These are phyloP conservation scores for Parauchenoglanis ngamensis DNA, from an alignment of 2,797 vertebrate species.

Conservation along the genomic window DNA sequence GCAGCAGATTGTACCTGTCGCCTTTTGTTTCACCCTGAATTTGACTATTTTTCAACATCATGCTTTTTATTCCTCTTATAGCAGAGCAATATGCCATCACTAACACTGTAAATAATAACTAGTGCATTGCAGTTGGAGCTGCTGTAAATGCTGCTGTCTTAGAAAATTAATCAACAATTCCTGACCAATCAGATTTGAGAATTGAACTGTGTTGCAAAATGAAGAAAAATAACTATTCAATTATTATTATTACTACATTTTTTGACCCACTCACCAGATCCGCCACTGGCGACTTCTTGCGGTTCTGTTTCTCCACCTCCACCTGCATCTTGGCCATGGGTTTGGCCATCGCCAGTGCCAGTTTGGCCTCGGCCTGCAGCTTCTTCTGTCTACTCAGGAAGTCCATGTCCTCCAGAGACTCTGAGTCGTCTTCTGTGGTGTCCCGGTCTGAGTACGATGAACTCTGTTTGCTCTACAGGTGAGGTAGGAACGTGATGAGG, in stretches of 20 bases:
- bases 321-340: conserved; percentile 99
- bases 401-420: conserved; percentile 98
- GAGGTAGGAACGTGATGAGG: background rate
- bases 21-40: background rate
- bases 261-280: conserved; percentile 84
- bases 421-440: conserved; percentile 95
- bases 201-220: background rate
- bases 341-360: conserved; percentile 97
- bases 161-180: background rate
- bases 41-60: background rate
- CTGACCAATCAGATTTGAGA: background rate
- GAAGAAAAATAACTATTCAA: background rate
- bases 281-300: conserved; percentile 96
- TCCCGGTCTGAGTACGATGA: conserved; percentile 97
- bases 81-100: background rate
- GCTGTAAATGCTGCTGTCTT: background rate
- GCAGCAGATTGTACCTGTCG: background rate
- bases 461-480: conserved; percentile 93
- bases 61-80: background rate
- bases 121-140: background rate
- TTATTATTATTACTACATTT: background rate
- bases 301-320: conserved; percentile 98
- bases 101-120: background rate
- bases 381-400: conserved; percentile 97
- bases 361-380: conserved; percentile 93